Percentiles rank a stretch among this genome's conserved stretches.
phyloP scores from a whole-genome alignment of 2,888 invertebrate species.

The Morpho achilles region DNA sequence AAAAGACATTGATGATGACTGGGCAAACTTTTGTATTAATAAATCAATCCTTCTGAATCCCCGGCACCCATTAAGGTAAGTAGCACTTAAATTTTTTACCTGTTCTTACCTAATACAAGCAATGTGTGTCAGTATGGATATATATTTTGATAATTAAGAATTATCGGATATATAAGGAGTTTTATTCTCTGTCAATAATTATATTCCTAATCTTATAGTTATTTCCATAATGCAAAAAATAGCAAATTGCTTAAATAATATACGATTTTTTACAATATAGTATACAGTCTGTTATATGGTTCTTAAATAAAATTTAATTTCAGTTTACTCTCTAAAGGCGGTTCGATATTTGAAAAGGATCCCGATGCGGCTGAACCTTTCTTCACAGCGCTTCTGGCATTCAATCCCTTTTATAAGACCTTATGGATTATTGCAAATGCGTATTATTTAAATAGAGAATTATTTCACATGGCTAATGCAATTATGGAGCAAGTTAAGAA shows the following conservation, averaged over 20 bases:
- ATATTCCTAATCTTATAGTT: no score
- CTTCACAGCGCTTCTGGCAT: conserved; percentile 47
- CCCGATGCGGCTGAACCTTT: conserved; percentile 55
- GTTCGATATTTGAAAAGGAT: conserved; percentile 50
- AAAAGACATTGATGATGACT: conserved; percentile 50
- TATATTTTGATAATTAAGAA: no score
- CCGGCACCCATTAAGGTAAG: conserved; percentile 58
- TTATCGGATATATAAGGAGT: no score
- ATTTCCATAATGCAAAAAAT: no score
- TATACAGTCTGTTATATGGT: no score
- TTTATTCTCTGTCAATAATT: no score
- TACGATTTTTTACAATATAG: no score
- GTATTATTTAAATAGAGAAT: conserved; percentile 48
- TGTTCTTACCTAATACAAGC: no score
- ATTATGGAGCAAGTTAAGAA: conserved; percentile 39
- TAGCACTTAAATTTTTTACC: no score
- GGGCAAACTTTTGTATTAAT: conserved; percentile 57
- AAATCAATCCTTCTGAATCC: conserved; percentile 50
- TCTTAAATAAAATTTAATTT: conserved; percentile 11
- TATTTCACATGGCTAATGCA: conserved; percentile 49
- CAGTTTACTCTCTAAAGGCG: conserved; percentile 59
- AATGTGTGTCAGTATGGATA: no score
- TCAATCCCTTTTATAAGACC: conserved; percentile 51
- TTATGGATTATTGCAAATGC: conserved; percentile 49
- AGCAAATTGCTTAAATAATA: no score